Conservation (phyloP, 2,888 invertebrate species). For the Drosophila barbarae region DNA sequence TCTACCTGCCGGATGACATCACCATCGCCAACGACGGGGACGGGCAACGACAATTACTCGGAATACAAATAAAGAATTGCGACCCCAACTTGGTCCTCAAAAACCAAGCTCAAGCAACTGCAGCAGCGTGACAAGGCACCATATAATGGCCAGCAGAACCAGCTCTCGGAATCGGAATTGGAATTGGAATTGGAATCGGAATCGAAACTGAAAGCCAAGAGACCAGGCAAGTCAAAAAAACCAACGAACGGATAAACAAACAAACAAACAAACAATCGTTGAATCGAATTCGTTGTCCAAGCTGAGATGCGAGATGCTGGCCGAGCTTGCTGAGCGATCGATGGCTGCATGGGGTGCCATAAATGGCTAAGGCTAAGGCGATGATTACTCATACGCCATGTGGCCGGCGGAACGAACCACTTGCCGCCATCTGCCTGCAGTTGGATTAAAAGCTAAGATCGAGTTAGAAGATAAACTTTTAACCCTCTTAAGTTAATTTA, state of each 20-base stretch:
- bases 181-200: background rate
- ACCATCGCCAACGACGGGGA: slow-evolving; percentile 37
- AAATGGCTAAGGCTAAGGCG: slow-evolving; percentile 36
- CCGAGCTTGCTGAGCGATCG: slow-evolving; percentile 10
- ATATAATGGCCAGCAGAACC: slow-evolving; percentile 25
- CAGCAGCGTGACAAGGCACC: slow-evolving; percentile 54
- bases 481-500: background rate
- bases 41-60: slow-evolving; percentile 59
- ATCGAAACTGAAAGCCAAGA: slow-evolving; percentile 11
- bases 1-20: slow-evolving; percentile 58
- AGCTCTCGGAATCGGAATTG: slow-evolving; percentile 14
- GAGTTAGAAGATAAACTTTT: background rate
- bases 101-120: slow-evolving; percentile 29
- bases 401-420: slow-evolving; percentile 13
- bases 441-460: background rate
- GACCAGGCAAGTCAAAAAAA: slow-evolving; percentile 2
- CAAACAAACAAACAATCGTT: slow-evolving; percentile 13
- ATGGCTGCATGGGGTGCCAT: slow-evolving; percentile 44
- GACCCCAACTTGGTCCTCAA: slow-evolving; percentile 56
- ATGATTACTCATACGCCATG: slow-evolving; percentile 48
- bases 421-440: slow-evolving; percentile 33
- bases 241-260: background rate
- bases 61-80: slow-evolving; percentile 63
- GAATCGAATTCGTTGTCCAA: slow-evolving; percentile 16
- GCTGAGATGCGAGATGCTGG: slow-evolving; percentile 1